Evolutionary conservation across 2,888 invertebrate genomes (phyloP), one percentile per base, ranked within the genome.

Genomic region (Synanthedon myopaeformis): DNA sequence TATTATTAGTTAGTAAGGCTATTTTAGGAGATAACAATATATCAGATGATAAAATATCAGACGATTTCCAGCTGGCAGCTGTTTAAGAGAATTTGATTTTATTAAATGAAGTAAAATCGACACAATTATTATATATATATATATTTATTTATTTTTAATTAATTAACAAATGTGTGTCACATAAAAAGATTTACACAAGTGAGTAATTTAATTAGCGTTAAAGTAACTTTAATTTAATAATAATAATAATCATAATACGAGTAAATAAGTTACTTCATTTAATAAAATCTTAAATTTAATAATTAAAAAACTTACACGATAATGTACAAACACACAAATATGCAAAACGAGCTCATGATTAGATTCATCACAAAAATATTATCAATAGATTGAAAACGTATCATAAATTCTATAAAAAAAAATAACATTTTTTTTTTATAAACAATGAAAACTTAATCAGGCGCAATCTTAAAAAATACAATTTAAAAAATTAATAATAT

Each of bases 1-100:
- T 77, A 72, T 73, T 79, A 45, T 78, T 82, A 74, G 77, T 85
- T 87, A 87, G 78, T 87, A 86, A 87, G 87, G 87, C 87, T 87
- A 86, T 79, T 82, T 78, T 81, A 82, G 76, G 80, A 79, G 71
- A 80, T 72, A 70, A 79, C 73, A 42, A 53, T 52, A 55, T 42
- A 35, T 41, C 41, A 51, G 53, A 48, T 17, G 11, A 19, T 17
- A 49, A 42, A 42, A 4, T 70, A 49, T 51, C 61, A 73, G 23
- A 23, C 4, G 19, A 23, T 23, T 8, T 28, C 6, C 70, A 75
- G 72, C 71, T 56, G 57, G 55, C 14, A 55, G 70, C 72, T 68
- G 64, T 54, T 45, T 4, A 53, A 55, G 49, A 51, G 63, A 58
- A 69, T 70, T 70, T 72, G 72, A 63, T 75, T 74, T 70, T 70